These are phyloP conservation scores for Drosophila infuscata DNA, from an alignment of 2,888 invertebrate species.

Conservation along the genomic window DNA sequence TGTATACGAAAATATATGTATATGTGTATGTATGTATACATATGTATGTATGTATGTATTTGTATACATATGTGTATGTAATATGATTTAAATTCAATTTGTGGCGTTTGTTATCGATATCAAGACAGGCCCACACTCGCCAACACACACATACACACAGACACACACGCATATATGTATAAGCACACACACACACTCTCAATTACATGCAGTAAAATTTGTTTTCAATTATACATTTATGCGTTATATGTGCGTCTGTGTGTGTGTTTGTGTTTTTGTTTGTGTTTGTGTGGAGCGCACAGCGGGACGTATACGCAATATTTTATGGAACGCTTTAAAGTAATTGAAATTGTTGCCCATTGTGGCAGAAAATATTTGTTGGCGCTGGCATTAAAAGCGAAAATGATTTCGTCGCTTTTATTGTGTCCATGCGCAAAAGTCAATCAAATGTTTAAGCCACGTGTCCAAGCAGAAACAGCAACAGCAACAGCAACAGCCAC, in stretches of 20 bases:
- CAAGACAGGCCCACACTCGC: constrained; percentile 60
- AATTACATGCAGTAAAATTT: constrained; percentile 77
- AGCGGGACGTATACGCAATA: constrained; percentile 72
- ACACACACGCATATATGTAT: constrained; percentile 17
- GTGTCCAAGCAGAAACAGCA: constrained; percentile 46
- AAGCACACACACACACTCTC: constrained; percentile 44
- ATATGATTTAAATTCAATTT: constrained; percentile 79
- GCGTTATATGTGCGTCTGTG: constrained; percentile 49
- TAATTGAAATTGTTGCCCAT: constrained; percentile 49
- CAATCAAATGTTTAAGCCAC: constrained; percentile 64
- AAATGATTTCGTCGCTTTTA: constrained; percentile 42
- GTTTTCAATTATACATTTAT: constrained; percentile 78
- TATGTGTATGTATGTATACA: constrained; percentile 37
- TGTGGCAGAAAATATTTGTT: constrained; percentile 23
- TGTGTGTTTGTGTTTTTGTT: constrained; percentile 6
- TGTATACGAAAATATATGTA: constrained; percentile 15
- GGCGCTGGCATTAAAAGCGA: constrained; percentile 52
- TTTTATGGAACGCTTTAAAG: constrained; percentile 60
- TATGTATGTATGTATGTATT: neutral
- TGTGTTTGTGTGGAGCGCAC: constrained; percentile 31
- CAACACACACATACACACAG: constrained; percentile 15
- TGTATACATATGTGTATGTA: constrained; percentile 42
- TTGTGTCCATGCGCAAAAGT: constrained; percentile 57
- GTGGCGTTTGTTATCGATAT: constrained; percentile 78
- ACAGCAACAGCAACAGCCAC: constrained; percentile 22